Percentiles rank a stretch among this genome's conserved stretches.
These are phyloP conservation scores for Lepidothrix coronata DNA, from an alignment of 2,113 vertebrate genomes.

Conservation along the genomic window DNA sequence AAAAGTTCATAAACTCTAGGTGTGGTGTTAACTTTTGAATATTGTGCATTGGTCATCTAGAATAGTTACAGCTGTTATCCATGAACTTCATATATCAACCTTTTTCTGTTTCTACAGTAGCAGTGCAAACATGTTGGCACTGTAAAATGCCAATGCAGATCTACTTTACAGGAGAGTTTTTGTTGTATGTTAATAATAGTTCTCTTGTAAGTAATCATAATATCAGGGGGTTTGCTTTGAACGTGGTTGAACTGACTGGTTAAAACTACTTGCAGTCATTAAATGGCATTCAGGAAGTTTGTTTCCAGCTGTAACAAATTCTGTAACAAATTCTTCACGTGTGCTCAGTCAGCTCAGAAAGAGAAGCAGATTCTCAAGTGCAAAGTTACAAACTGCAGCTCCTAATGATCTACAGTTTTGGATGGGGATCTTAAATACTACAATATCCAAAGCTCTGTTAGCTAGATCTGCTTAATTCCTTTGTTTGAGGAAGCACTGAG, in stretches of 20 bases:
- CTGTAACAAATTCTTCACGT: neutral
- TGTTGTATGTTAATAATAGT: neutral
- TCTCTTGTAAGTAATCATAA: neutral
- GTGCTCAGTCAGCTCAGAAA: neutral
- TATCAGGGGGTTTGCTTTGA: neutral
- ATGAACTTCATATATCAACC: neutral
- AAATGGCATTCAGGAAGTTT: neutral
- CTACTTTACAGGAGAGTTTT: neutral
- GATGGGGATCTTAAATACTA: neutral
- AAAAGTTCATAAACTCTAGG: neutral
- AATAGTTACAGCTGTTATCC: neutral
- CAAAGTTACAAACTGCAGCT: neutral
- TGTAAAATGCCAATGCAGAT: neutral
- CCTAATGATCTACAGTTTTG: neutral
- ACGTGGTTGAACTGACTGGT: neutral
- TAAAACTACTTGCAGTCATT: neutral
- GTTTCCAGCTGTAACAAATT: neutral
- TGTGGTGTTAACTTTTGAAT: neutral
- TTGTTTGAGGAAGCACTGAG: neutral
- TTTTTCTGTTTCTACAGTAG: neutral
- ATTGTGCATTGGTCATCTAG: neutral
- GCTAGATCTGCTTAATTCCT: neutral
- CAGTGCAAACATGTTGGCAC: neutral
- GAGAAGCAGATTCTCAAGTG: neutral
- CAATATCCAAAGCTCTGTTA: neutral